Evolutionary conservation across 2,113 vertebrate genomes (phyloP).

Genomic region (Cricetomys ansorgei): DNA sequence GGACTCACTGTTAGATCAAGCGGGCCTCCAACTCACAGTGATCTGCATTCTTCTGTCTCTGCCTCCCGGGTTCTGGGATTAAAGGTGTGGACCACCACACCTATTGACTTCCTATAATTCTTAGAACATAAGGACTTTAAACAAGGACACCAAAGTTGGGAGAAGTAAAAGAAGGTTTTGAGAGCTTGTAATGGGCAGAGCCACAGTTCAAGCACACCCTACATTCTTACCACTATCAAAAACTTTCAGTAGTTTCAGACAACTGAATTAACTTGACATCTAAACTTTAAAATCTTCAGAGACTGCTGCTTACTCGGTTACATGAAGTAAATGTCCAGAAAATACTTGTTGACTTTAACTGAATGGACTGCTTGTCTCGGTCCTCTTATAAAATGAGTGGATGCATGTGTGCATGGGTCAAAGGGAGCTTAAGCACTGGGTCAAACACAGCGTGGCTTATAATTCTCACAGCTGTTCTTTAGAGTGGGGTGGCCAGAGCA

Average conservation of each 20-base stretch:
- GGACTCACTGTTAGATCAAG: not conserved
- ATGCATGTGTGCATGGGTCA: not conserved
- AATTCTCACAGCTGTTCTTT: not conserved
- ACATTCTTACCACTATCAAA: not conserved
- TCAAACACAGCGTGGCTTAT: not conserved
- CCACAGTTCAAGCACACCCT: not conserved
- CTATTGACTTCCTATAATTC: not conserved
- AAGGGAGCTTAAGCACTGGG: not conserved
- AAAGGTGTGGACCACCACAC: not conserved
- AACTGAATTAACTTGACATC: not conserved
- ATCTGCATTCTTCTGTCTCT: not conserved
- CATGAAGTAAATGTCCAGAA: not conserved
- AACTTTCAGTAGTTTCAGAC: not conserved
- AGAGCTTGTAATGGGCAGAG: not conserved
- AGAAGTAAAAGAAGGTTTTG: not conserved
- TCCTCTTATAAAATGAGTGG: not conserved
- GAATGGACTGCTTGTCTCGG: conserved; percentile 20
- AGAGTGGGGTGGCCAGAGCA: not conserved
- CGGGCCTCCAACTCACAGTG: not conserved
- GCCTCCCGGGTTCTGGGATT: not conserved
- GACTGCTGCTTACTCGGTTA: not conserved
- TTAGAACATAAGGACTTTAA: no score
- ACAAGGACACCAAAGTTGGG: not conserved
- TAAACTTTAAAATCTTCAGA: not conserved
- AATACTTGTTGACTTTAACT: not conserved